phyloP scores from a whole-genome alignment of 2,888 invertebrate genomes.

The Chrysolina oricalcia region DNA sequence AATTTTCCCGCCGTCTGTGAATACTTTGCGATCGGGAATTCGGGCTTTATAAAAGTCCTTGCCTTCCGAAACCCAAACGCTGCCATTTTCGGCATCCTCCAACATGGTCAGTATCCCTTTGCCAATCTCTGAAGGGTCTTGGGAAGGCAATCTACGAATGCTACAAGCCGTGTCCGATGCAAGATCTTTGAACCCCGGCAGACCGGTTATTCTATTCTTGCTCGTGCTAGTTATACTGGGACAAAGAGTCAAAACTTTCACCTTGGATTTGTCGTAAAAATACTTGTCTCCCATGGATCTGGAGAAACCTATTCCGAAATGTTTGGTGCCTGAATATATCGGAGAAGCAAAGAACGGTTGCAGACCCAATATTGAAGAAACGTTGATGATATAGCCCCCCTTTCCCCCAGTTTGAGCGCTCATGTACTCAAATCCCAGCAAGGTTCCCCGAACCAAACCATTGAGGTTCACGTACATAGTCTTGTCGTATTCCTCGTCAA shows the following conservation, averaged over 20 bases:
- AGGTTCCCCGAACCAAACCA: conserved; percentile 45
- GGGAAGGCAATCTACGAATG: not conserved
- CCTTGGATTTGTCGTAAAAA: conserved; percentile 26
- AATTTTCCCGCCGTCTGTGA: not conserved
- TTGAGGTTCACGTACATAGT: conserved; percentile 68
- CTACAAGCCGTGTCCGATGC: not conserved
- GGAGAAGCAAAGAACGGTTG: conserved; percentile 74
- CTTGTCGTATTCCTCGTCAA: conserved; percentile 65
- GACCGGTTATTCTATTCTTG: not conserved
- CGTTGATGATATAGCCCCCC: conserved; percentile 77
- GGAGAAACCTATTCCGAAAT: conserved; percentile 72
- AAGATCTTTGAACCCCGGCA: conserved; percentile 10
- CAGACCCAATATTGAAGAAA: conserved; percentile 76
- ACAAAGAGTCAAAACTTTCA: conserved; percentile 27
- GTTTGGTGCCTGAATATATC: conserved; percentile 76
- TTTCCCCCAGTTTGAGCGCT: conserved; percentile 73
- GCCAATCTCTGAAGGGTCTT: conserved; percentile 27
- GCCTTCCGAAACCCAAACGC: conserved; percentile 74
- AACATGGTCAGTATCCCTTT: conserved; percentile 66
- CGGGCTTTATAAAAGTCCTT: conserved; percentile 60
- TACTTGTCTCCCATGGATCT: conserved; percentile 67
- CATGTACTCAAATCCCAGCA: conserved; percentile 72
- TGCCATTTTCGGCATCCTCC: conserved; percentile 71
- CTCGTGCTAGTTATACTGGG: conserved; percentile 21
- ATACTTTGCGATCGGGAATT: conserved; percentile 58